A percentile compares a stretch with the other conserved stretches of the same genome.
Conservation (phyloP, 2,113 vertebrate genomes). For the Toxotes jaculatrix region DNA sequence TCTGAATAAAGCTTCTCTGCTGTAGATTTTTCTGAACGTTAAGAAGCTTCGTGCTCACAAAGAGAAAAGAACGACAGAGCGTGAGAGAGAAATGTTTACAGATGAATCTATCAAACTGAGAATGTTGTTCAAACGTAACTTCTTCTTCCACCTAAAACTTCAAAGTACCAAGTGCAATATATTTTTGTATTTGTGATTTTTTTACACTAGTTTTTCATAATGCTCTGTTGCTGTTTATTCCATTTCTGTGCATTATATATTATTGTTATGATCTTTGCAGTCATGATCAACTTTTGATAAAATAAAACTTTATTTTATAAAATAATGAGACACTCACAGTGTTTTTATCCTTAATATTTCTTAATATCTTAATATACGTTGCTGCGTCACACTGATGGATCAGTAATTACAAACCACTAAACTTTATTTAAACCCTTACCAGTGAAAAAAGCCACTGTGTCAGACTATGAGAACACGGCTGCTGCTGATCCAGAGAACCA, state of each 20-base stretch:
- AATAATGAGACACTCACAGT: constrained; percentile 4
- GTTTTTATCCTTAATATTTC: background rate
- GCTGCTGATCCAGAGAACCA: constrained; percentile 7
- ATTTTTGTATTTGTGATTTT: constrained; percentile 76
- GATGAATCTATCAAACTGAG: constrained; percentile 55
- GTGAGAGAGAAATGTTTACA: constrained; percentile 76
- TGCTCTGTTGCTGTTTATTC: constrained; percentile 72
- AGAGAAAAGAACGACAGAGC: constrained; percentile 21
- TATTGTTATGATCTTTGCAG: constrained; percentile 65
- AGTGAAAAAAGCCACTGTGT: no score
- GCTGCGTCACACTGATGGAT: no score
- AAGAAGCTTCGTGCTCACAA: constrained; percentile 35
- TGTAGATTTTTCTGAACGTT: constrained; percentile 30
- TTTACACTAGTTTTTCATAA: constrained; percentile 77
- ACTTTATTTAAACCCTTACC: background rate
- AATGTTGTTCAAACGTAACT: constrained; percentile 72
- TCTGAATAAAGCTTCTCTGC: constrained; percentile 40
- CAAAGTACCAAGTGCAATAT: constrained; percentile 80
- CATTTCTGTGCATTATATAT: constrained; percentile 73
- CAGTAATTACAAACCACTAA: no score
- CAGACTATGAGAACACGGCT: background rate
- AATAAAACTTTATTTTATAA: constrained; percentile 80
- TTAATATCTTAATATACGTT: background rate
- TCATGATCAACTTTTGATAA: constrained; percentile 77
- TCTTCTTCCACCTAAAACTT: constrained; percentile 74